Evolutionary conservation across 2,797 vertebrate genomes (phyloP), one percentile per base, ranked within the genome.

Genomic region (Acanthurus lineatus): DNA sequence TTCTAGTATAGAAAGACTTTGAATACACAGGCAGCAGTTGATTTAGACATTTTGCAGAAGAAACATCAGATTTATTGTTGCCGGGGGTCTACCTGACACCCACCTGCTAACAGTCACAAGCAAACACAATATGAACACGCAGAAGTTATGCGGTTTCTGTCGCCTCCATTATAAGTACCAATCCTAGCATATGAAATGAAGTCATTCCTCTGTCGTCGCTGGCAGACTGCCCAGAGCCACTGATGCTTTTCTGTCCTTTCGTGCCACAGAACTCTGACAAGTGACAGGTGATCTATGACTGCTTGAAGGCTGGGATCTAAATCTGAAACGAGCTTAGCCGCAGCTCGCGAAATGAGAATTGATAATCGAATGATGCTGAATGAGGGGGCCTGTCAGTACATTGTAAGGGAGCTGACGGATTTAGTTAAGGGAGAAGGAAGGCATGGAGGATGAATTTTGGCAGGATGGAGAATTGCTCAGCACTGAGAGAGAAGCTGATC

Each of bases 341-440:
- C 51, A n/a, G 79, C 89, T 88, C 28, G 40, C 59, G 44, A 88
- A 94, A 93, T 92, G 93, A 93, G 92, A 93, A 93, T 94, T 94
- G 93, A 94, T 95, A 91, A 93, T 93, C 79, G 83, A 92, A 92
- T 93, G 91, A 93, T 91, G 91, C 89, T 89, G 92, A 92, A 92
- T 92, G 89, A 93, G 93, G 88, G 82, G 72, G 81, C 84, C 91
- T 93, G 92, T 94, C 93, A 91, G 90, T 83, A 76, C 82, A 85
- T 90, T 91, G 89, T 91, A 86, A 91, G 84, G 73, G 81, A 91
- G 81, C 91, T 92, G 93, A 92, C 91, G 80, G 91, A 88, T 93
- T 93, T 87, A 85, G 91, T 91, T 92, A 92, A 85, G 87, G 83
- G 81, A 93, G 91, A 93, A 73, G 84, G 91, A 94, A 91, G 79